phyloP scores from a whole-genome alignment of 2,797 vertebrate species.

The Silurus aristotelis region DNA sequence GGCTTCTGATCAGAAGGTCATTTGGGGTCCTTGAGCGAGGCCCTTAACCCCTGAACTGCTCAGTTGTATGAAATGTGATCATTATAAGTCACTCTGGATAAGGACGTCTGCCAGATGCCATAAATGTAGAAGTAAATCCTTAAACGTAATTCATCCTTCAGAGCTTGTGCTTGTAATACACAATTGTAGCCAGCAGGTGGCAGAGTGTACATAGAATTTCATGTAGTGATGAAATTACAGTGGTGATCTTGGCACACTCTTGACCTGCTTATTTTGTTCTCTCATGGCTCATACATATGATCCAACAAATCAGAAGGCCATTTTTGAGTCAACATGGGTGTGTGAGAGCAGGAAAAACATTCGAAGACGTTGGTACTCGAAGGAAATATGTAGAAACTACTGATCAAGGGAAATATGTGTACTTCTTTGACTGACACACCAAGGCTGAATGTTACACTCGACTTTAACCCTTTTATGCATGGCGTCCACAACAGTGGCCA shows the following conservation, averaged over 20 bases:
- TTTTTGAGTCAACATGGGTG: not conserved
- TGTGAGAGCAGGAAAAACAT: not conserved
- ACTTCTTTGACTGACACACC: not conserved
- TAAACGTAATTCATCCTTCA: not conserved
- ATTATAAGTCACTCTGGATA: no score
- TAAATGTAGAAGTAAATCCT: not conserved
- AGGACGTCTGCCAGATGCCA: no score
- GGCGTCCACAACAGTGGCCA: no score
- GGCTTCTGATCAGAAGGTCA: no score
- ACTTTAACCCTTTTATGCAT: no score
- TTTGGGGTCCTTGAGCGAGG: no score
- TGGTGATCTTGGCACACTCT: not conserved
- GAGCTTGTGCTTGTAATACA: conserved; percentile 5
- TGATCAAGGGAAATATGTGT: not conserved
- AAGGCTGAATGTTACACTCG: no score
- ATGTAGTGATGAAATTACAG: not conserved
- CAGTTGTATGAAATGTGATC: no score
- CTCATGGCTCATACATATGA: not conserved
- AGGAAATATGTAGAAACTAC: not conserved
- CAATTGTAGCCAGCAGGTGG: conserved; percentile 70
- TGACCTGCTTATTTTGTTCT: not conserved
- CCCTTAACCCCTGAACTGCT: no score
- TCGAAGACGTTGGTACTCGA: not conserved
- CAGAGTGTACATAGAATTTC: conserved; percentile 48
- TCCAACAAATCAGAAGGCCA: not conserved